Conservation (phyloP, 2,113 vertebrate species). For the Neotragus moschatus region DNA sequence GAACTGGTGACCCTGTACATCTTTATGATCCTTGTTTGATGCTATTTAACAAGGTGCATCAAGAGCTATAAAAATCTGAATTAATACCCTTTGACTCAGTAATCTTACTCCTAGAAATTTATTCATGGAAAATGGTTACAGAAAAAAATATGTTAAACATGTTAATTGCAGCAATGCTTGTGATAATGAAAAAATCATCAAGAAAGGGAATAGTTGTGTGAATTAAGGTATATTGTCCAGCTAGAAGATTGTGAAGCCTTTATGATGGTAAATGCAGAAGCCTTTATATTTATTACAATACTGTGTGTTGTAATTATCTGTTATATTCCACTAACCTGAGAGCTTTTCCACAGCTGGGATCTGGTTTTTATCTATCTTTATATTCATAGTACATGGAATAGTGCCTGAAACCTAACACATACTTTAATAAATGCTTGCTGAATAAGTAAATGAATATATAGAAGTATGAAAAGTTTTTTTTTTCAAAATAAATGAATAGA, state of each 20-base stretch:
- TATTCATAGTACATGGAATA: slow-evolving; percentile 35
- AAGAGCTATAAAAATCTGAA: slow-evolving; percentile 36
- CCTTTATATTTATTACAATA: slow-evolving; percentile 41
- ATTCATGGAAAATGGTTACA: slow-evolving; percentile 33
- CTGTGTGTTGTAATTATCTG: slow-evolving; percentile 49
- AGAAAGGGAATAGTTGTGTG: neutral
- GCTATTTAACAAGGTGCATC: neutral
- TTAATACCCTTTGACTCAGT: slow-evolving; percentile 24
- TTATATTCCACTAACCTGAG: slow-evolving; percentile 32
- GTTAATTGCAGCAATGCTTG: slow-evolving; percentile 19
- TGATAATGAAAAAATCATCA: slow-evolving; percentile 53
- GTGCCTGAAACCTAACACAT: slow-evolving; percentile 22
- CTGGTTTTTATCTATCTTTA: slow-evolving; percentile 53
- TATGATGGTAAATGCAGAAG: slow-evolving; percentile 39
- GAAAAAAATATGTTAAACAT: neutral
- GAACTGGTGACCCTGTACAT: neutral
- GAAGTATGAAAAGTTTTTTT: slow-evolving; percentile 11
- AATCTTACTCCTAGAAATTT: slow-evolving; percentile 38
- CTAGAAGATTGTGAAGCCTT: slow-evolving; percentile 39
- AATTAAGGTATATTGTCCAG: slow-evolving; percentile 44
- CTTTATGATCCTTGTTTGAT: slow-evolving; percentile 1
- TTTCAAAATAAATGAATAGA: slow-evolving; percentile 43
- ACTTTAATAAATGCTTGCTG: slow-evolving; percentile 34
- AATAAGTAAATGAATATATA: slow-evolving; percentile 45
- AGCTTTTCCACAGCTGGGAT: slow-evolving; percentile 14